Conservation (phyloP, 2,113 vertebrate species). For the Malurus melanocephalus region DNA sequence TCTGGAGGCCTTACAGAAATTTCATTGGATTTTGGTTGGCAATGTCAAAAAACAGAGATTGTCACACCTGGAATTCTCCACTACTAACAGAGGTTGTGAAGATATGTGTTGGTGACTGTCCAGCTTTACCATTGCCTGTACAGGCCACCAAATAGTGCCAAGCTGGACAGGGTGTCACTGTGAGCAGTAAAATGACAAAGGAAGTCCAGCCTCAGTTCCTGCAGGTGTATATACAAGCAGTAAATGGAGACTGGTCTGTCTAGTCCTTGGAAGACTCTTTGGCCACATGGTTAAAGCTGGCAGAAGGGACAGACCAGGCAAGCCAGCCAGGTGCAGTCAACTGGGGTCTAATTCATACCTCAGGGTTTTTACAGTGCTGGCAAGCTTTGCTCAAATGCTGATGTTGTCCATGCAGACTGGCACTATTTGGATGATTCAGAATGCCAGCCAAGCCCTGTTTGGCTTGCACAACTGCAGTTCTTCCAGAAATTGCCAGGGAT, state of each 20-base stretch:
- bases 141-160: background rate
- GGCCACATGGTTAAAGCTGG: background rate
- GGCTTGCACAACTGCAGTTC: conserved; percentile 8
- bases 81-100: background rate
- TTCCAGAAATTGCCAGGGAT: background rate
- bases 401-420: background rate
- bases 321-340: background rate
- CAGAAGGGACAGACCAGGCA: background rate
- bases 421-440: conserved; percentile 12
- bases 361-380: background rate
- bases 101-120: background rate
- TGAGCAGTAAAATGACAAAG: background rate
- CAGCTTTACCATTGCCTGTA: background rate
- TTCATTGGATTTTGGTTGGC: background rate
- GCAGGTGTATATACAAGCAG: background rate
- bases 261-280: background rate
- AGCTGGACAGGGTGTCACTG: background rate
- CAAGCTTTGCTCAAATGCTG: conserved; percentile 1
- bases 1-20: background rate
- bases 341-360: background rate
- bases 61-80: background rate
- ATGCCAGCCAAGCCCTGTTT: background rate
- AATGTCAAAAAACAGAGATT: background rate
- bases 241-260: background rate
- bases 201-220: background rate